phyloP scores from a whole-genome alignment of 2,888 invertebrate genomes.

The Hyalella azteca region DNA sequence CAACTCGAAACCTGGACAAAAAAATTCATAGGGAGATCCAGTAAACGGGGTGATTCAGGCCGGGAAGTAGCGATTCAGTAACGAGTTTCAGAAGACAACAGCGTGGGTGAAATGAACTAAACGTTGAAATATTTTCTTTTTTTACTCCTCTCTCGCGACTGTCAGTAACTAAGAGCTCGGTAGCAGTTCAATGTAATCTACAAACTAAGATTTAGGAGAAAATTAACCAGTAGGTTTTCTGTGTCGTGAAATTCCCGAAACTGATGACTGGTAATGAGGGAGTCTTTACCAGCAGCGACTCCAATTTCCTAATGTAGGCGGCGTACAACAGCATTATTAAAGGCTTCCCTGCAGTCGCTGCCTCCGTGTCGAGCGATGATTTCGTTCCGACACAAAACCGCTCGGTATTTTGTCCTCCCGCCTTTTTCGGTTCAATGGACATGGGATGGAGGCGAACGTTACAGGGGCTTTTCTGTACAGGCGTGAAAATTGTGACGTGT shows the following conservation, averaged over 20 bases:
- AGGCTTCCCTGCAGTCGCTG: neutral
- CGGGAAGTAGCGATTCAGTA: too few relatives aligned
- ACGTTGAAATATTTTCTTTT: too few relatives aligned
- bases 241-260: neutral
- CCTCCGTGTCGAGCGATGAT: neutral
- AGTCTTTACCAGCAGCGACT: neutral
- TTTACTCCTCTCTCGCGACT: too few relatives aligned
- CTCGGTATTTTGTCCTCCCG: neutral
- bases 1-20: too few relatives aligned
- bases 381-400: constrained; percentile 12
- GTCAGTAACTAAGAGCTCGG: too few relatives aligned
- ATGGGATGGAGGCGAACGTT: neutral
- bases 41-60: too few relatives aligned
- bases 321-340: constrained; percentile 23
- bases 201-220: too few relatives aligned
- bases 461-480: neutral
- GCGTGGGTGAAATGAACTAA: too few relatives aligned
- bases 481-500: neutral
- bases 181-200: too few relatives aligned
- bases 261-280: constrained; percentile 28
- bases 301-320: constrained; percentile 29
- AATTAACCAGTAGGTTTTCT: neutral
- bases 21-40: too few relatives aligned
- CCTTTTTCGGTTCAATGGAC: neutral
- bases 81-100: too few relatives aligned